These are phyloP conservation scores for Mesembrinibis cayennensis DNA, from an alignment of 2,113 vertebrate species.

Conservation along the genomic window DNA sequence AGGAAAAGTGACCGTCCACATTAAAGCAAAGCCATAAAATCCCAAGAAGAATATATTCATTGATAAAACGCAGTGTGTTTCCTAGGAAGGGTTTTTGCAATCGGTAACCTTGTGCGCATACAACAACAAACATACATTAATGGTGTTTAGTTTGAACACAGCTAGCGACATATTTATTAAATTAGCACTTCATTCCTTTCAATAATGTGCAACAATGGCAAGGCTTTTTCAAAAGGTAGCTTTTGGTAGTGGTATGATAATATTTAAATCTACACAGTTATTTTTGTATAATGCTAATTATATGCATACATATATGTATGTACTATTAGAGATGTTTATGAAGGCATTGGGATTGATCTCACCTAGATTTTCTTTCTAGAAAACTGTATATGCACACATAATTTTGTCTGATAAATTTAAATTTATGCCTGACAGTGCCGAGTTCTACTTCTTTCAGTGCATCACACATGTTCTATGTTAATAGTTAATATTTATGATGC, in stretches of 20 bases:
- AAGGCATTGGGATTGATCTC: not conserved
- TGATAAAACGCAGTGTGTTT: conserved; percentile 62
- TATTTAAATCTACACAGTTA: not conserved
- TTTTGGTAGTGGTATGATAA: not conserved
- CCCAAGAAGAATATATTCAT: conserved; percentile 50
- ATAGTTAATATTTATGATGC: conserved; percentile 57
- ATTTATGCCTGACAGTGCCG: not conserved
- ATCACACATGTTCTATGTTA: conserved; percentile 35
- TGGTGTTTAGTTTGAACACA: conserved; percentile 56
- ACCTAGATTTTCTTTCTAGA: not conserved
- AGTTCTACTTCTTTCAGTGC: not conserved
- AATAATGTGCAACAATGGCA: conserved; percentile 24
- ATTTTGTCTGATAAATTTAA: not conserved
- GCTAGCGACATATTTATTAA: conserved; percentile 64
- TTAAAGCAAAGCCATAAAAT: conserved; percentile 50
- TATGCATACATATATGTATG: not conserved
- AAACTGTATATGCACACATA: not conserved
- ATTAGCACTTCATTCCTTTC: conserved; percentile 73
- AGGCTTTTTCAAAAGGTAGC: not conserved
- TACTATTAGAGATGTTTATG: not conserved
- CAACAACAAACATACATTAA: conserved; percentile 42
- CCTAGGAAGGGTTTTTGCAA: not conserved
- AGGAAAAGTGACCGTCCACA: conserved; percentile 48
- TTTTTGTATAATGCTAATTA: not conserved
- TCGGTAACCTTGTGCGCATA: conserved; percentile 22